A percentile compares a stretch with the other conserved stretches of the same genome.
phyloP scores from a whole-genome alignment of 2,888 invertebrate species.

The Callyntrura guangdongensis region DNA sequence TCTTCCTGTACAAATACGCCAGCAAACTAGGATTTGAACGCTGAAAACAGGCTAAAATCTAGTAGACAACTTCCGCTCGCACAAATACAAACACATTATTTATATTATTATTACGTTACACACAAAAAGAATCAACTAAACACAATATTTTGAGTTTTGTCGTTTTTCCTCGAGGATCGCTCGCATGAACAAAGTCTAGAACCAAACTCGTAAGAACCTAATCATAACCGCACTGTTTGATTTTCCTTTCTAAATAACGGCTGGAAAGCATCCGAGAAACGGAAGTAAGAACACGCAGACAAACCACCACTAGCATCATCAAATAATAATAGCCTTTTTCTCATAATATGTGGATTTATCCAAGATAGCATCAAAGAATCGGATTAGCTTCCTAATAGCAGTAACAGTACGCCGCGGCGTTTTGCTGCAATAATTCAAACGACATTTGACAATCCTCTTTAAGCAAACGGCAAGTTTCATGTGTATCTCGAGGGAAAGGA shows the following conservation, averaged over 20 bases:
- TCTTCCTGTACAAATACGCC: too few species aligned
- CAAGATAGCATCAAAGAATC: constrained; percentile 60
- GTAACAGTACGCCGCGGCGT: constrained; percentile 52
- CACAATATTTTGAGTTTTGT: too few species aligned
- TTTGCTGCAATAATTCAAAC: constrained; percentile 69
- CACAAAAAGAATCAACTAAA: too few species aligned
- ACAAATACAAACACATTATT: too few species aligned
- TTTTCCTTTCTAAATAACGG: background rate
- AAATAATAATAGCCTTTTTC: background rate
- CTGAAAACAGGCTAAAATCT: too few species aligned
- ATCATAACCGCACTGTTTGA: background rate
- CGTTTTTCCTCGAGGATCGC: too few species aligned
- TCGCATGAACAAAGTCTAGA: too few species aligned
- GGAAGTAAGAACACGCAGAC: background rate
- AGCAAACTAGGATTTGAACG: too few species aligned
- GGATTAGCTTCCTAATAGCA: constrained; percentile 74
- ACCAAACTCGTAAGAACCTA: background rate
- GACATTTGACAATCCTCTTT: constrained; percentile 76
- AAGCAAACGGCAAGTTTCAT: constrained; percentile 62
- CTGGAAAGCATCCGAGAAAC: background rate
- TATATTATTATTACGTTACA: too few species aligned
- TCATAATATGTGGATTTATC: background rate
- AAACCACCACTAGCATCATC: constrained; percentile 1
- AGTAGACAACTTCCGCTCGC: too few species aligned
- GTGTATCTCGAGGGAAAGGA: constrained; percentile 69